phyloP scores from a whole-genome alignment of 1,140 invertebrate genomes.

The Apis dorsata region DNA sequence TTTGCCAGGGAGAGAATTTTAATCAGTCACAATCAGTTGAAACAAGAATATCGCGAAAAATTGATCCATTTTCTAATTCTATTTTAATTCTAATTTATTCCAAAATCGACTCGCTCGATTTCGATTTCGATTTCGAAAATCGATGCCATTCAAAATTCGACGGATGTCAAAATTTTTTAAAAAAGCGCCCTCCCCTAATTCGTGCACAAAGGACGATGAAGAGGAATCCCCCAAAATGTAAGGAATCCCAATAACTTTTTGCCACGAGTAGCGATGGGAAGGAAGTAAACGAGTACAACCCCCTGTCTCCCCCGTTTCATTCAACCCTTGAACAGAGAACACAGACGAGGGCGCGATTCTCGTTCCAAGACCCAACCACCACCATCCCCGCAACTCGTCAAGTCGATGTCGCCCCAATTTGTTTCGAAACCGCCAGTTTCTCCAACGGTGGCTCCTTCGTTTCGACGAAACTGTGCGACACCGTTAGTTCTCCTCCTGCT shows the following conservation, averaged over 20 bases:
- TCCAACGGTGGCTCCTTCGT: constrained; percentile 8
- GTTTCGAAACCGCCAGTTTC: constrained; percentile 15
- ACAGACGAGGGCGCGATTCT: too few relatives aligned
- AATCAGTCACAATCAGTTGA: too few relatives aligned
- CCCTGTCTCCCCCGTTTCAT: too few relatives aligned
- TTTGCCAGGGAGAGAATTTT: too few relatives aligned
- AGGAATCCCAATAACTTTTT: constrained; percentile 19
- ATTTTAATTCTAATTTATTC: neutral
- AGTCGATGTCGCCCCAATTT: constrained; percentile 63
- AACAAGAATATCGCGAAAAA: neutral
- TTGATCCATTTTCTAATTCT: neutral
- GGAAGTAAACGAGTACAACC: constrained; percentile 11
- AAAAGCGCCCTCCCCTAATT: too few relatives aligned
- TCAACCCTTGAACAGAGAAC: too few relatives aligned
- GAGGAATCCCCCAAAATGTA: neutral
- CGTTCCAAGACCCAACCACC: too few relatives aligned
- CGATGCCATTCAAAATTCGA: too few relatives aligned
- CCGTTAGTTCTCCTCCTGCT: neutral
- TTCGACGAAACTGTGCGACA: constrained; percentile 32
- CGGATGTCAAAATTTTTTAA: too few relatives aligned
- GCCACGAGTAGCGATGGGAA: neutral
- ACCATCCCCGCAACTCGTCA: constrained; percentile 44
- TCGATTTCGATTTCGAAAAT: too few relatives aligned
- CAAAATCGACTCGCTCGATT: too few relatives aligned
- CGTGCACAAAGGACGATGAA: too few relatives aligned